phyloP scores from a whole-genome alignment of 2,888 invertebrate species.

The Thecocarcelia acutangulata region DNA sequence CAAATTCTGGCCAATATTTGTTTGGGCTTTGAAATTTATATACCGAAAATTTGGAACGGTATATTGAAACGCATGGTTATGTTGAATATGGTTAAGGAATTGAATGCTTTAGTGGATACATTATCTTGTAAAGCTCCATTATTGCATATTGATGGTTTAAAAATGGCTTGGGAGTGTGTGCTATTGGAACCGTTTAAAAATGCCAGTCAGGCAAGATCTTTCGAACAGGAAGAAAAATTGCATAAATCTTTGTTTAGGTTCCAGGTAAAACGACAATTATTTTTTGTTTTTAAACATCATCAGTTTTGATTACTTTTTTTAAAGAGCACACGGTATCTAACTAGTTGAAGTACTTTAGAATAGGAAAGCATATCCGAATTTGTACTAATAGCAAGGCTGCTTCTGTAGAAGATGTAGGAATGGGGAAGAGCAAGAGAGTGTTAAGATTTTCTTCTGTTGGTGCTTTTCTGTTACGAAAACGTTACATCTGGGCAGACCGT shows the following conservation, averaged over 20 bases:
- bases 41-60: conserved; percentile 81
- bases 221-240: conserved; percentile 77
- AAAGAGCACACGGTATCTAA: no score
- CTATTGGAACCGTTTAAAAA: conserved; percentile 78
- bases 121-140: conserved; percentile 77
- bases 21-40: conserved; percentile 79
- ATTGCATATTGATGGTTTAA: conserved; percentile 77
- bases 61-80: conserved; percentile 81
- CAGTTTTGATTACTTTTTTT: no score
- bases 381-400: no score
- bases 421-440: no score
- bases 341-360: no score
- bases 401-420: no score
- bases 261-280: conserved; percentile 70
- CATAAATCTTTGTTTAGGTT: conserved; percentile 77
- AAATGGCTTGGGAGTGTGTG: conserved; percentile 80
- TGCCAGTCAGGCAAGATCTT: conserved; percentile 76
- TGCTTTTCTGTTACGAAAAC: no score
- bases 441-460: no score
- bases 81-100: conserved; percentile 79
- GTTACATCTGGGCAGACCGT: no score
- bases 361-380: no score
- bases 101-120: conserved; percentile 79
- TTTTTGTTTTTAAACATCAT: not conserved
- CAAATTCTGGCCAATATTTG: conserved; percentile 80